Percentiles rank a stretch among this genome's conserved stretches.
These are phyloP conservation scores for Heteronetta atricapilla DNA, from an alignment of 2,113 vertebrate species.

Conservation along the genomic window DNA sequence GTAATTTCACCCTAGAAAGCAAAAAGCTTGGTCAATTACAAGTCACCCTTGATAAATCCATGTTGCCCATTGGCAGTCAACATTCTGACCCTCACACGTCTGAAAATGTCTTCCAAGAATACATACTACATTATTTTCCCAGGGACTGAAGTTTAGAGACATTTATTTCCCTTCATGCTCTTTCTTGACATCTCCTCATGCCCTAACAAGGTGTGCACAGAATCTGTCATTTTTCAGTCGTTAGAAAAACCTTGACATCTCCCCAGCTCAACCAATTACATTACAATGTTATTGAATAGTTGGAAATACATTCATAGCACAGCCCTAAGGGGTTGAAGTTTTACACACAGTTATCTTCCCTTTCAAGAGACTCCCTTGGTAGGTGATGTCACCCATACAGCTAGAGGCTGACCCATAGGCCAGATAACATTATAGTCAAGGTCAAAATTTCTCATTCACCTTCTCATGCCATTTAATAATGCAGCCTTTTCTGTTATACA, in stretches of 20 bases:
- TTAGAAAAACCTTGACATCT: background rate
- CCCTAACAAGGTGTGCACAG: background rate
- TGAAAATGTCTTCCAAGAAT: background rate
- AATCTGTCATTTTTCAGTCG: background rate
- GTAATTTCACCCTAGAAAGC: background rate
- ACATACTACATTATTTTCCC: background rate
- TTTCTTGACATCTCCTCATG: background rate
- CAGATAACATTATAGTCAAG: background rate
- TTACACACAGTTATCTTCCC: background rate
- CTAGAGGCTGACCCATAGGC: background rate
- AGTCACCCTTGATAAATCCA: background rate
- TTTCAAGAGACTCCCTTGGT: background rate
- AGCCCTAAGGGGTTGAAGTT: background rate
- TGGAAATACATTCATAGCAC: background rate
- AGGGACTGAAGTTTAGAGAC: background rate
- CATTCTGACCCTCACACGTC: background rate
- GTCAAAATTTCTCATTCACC: background rate
- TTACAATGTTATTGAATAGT: background rate
- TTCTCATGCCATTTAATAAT: background rate
- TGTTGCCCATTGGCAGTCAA: too few relatives aligned
- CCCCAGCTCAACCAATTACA: background rate
- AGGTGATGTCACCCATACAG: background rate
- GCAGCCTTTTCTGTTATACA: background rate
- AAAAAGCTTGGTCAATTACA: background rate
- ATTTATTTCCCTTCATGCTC: background rate